Evolutionary conservation across 2,888 invertebrate genomes (phyloP), one percentile per base, ranked within the genome.

Genomic region (Sycophila texana): DNA sequence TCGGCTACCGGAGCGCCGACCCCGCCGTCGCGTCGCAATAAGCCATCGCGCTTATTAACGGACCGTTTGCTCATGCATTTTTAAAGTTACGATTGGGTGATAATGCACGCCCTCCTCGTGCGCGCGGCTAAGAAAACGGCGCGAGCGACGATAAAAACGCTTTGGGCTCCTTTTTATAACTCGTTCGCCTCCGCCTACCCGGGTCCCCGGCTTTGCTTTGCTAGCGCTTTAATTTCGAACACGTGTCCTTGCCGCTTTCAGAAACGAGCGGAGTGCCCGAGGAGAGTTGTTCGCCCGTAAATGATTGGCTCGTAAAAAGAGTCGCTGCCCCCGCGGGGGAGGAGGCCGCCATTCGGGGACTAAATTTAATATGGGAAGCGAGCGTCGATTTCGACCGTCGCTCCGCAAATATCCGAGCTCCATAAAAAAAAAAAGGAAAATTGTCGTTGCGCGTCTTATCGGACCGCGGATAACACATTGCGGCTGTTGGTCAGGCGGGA

Each of bases 341-440:
- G 39, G 39, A 39, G 39, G 39, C 39, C 39, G 39, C 10, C 39
- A 39, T 39, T 61, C 51, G 77, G 57, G 53, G 80, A 77, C 82
- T 81, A 80, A 82, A 84, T 83, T 84, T 83, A 83, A 83, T 84
- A 83, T 82, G 83, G 81, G 83, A 82, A 82, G 78, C 81, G 30
- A 61, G 68, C 79, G 81, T 68, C 77, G 78, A 82, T 84, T 82
- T 79, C 71, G 79, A 79, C 78, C 79, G 75, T 75, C 63, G 74
- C 79, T 82, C 82, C 77, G 74, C 81, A 83, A 84, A 83, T 82
- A 84, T 83, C 83, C 83, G 82, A 82, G 78, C 66, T 75, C 39
- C 80, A 80, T 83, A 83, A 83, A 83, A 83, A 79, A 51, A 47
- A n/a, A 18, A 30, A 16, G 18, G 10, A 58, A 7, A 12, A 70